A percentile compares a stretch with the other conserved stretches of the same genome.
Evolutionary conservation across 2,113 vertebrate genomes (phyloP).

Genomic region (Pedetes capensis): DNA sequence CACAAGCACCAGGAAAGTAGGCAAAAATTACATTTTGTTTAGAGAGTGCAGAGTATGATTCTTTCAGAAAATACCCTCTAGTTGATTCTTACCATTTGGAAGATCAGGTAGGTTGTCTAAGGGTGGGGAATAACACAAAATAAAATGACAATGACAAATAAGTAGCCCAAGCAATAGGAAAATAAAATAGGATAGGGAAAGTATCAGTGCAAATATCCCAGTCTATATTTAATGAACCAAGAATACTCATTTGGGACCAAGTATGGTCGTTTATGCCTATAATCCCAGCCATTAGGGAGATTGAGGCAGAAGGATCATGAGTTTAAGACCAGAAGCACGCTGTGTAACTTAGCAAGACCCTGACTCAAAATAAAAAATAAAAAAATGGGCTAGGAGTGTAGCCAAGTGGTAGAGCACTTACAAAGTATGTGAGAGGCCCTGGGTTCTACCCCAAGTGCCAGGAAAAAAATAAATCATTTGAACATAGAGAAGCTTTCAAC

Average conservation of each 20-base stretch:
- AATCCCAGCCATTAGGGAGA: no score
- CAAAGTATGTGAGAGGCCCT: no score
- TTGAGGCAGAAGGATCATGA: no score
- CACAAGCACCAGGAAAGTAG: neutral
- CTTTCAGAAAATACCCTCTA: neutral
- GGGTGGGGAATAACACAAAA: neutral
- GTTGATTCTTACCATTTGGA: neutral
- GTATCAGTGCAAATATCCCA: neutral
- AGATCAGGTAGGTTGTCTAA: neutral
- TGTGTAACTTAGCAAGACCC: no score
- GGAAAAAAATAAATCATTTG: no score
- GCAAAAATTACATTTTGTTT: neutral
- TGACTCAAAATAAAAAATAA: no score
- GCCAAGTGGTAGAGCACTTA: no score
- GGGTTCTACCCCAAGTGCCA: no score
- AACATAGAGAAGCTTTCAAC: no score
- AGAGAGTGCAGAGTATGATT: neutral
- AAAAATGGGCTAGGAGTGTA: no score
- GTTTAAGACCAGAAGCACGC: no score
- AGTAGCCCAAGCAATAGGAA: neutral
- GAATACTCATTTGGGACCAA: slow-evolving; percentile 48
- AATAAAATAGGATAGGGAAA: neutral
- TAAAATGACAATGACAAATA: neutral
- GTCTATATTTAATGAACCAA: slow-evolving; percentile 39
- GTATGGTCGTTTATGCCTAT: no score